Conservation (phyloP, 2,888 invertebrate species). For the Meghimatium bilineatum region DNA sequence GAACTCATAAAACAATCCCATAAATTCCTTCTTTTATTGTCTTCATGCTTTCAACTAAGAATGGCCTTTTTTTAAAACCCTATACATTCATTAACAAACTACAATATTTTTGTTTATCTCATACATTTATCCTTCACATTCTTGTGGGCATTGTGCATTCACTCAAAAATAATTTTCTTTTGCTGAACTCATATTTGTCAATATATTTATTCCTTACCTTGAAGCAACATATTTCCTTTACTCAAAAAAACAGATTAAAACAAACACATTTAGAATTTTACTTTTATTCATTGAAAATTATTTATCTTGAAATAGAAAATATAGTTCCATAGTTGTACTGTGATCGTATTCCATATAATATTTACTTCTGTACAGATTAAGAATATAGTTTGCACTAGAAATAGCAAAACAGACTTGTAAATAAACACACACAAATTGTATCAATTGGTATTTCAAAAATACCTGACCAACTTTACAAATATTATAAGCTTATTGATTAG, state of each 20-base stretch:
- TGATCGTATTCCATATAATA: slow-evolving; percentile 10
- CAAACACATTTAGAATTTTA: not conserved
- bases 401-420: slow-evolving; percentile 13
- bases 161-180: too few species aligned
- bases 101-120: too few species aligned
- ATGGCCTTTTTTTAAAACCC: too few species aligned
- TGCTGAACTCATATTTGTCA: too few species aligned
- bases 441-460: not conserved
- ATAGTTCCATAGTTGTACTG: slow-evolving; percentile 32
- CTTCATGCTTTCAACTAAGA: too few species aligned
- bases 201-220: too few species aligned
- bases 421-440: not conserved
- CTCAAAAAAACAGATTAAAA: not conserved
- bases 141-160: too few species aligned
- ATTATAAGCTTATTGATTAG: not conserved
- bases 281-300: slow-evolving; percentile 14
- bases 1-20: too few species aligned
- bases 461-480: not conserved
- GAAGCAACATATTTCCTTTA: not conserved
- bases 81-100: too few species aligned
- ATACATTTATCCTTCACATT: too few species aligned
- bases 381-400: not conserved
- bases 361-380: slow-evolving; percentile 3
- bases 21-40: too few species aligned
- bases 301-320: slow-evolving; percentile 35